These are phyloP conservation scores for Brachystomella parvula DNA, from an alignment of 1,140 invertebrate species.

Conservation along the genomic window DNA sequence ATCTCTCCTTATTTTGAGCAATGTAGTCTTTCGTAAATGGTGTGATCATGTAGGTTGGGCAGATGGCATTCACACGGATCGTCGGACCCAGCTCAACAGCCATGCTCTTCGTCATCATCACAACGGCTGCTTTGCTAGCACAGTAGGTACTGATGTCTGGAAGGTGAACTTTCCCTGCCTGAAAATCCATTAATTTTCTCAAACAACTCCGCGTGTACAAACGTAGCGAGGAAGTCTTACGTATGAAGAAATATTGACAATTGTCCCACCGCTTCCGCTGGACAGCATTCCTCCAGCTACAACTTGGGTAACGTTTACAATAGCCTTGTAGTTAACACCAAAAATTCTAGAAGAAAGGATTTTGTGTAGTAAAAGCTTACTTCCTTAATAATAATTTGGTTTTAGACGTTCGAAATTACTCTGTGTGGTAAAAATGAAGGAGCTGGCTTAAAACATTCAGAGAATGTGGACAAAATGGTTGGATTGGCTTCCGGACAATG, in stretches of 20 bases:
- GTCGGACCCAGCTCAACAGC: slow-evolving; percentile 8
- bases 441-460: no score
- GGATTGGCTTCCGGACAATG: no score
- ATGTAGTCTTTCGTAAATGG: background rate
- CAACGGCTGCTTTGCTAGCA: slow-evolving; percentile 20
- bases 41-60: slow-evolving; percentile 16
- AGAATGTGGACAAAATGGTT: no score
- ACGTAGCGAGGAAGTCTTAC: background rate
- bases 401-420: no score
- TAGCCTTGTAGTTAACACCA: slow-evolving; percentile 28
- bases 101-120: slow-evolving; percentile 22
- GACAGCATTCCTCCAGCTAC: slow-evolving; percentile 18
- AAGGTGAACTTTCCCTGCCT: background rate
- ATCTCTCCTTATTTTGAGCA: slow-evolving; percentile 8
- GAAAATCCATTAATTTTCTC: background rate
- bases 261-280: slow-evolving; percentile 11
- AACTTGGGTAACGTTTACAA: slow-evolving; percentile 25
- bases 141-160: slow-evolving; percentile 5
- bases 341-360: slow-evolving; percentile 27
- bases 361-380: no score
- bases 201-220: background rate
- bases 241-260: slow-evolving; percentile 27
- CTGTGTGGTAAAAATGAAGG: no score
- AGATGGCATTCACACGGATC: slow-evolving; percentile 21
- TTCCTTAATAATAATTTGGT: no score